These are phyloP conservation scores for Hydrozoanthus tunicans DNA, from an alignment of 64 coral and sea anemone species.

Conservation along the genomic window DNA sequence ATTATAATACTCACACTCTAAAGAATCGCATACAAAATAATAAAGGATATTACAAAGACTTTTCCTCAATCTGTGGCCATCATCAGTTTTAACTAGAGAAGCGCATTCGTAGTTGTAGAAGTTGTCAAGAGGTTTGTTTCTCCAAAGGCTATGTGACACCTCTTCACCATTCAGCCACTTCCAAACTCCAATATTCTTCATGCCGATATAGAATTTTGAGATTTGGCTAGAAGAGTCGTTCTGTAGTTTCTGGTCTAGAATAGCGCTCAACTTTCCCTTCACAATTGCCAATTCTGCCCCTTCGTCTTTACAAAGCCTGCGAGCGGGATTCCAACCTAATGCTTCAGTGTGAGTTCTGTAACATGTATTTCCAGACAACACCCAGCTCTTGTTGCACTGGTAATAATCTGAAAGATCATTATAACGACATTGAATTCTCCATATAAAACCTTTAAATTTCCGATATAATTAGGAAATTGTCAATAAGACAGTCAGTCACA, in stretches of 20 bases:
- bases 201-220: neutral
- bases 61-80: neutral
- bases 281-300: neutral
- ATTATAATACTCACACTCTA: neutral
- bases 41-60: neutral
- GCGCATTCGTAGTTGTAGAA: constrained; percentile 16
- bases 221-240: neutral
- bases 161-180: constrained; percentile 11
- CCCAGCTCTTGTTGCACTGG: neutral
- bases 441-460: no score
- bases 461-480: no score
- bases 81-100: neutral
- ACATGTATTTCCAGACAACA: neutral
- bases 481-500: no score
- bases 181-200: neutral
- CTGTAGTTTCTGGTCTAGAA: neutral
- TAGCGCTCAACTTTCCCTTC: neutral
- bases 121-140: neutral
- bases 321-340: neutral
- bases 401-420: constrained; percentile 1
- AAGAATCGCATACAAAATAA: constrained; percentile 22
- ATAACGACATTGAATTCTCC: neutral
- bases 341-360: neutral
- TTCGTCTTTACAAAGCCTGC: neutral
- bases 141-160: constrained; percentile 21